Base-by-base conservation (phyloP, 2,113 vertebrate genomes). In the Lagopus muta region DNA sequence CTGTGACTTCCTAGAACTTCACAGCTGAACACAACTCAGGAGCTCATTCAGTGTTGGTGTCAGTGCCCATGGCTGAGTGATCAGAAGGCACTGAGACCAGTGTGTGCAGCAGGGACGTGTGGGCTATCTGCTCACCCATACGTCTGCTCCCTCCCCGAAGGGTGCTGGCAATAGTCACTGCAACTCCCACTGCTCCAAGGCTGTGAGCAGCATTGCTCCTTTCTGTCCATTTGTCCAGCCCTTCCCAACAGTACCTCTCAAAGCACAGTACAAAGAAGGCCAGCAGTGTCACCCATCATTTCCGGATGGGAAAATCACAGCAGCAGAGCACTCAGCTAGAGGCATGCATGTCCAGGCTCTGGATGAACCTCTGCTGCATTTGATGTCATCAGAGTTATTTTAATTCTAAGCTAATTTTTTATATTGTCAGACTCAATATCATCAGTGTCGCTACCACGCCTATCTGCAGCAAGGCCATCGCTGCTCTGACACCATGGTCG, bases 401-500 rank as follows among this genome's bases (percentile, higher is more conserved):
- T 84, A 82, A 92, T 96, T 82, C 76, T 55, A 43, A 89, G 78
- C 75, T 85, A 25, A 90, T 95, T 94, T 95, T 93, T 85, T 19
- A 27, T 83, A 50, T 88, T 96, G 96, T 91, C 97, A 95, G 88
- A 10, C 72, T 95, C 74, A 30, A 82, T 85, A 57, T 57, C 74
- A 62, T 93, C 93, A 91, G 89, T 30, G 12, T 87, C 89, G 28
- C 58, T n/a, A 58, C 70, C 91, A 42, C 0, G 17, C 80, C 90
- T 60, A 14, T 45, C 70, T 66, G 83, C 88, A 60, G 89, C 19
- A 16, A 6, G 69, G 90, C 89, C 82, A n/a, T 62, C 7, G 32
- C 91, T 84, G 78, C 69, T 38, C 86, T 91, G 94, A 74, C 92
- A 40, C 93, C 1, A 7, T 52, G 84, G 83, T 85, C 70, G 10